Conservation (phyloP, 1,140 invertebrate genomes). For the Bombus confusus region DNA sequence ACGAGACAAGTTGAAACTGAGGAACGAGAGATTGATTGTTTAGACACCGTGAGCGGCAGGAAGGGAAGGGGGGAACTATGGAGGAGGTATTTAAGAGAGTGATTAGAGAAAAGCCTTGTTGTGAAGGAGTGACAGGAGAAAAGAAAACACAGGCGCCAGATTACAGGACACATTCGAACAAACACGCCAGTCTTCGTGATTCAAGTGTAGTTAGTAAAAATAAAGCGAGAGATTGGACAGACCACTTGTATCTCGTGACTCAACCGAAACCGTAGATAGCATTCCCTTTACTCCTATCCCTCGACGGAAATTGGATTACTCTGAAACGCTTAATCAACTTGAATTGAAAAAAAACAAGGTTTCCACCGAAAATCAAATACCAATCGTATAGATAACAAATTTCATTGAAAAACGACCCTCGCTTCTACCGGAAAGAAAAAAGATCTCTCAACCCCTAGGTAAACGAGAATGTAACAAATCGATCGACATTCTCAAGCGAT, state of each 20-base stretch:
- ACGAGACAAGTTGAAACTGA: background rate
- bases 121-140: conserved; percentile 27
- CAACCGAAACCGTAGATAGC: conserved; percentile 26
- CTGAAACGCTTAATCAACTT: background rate
- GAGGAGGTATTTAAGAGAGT: conserved; percentile 23
- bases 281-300: background rate
- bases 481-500: conserved; percentile 4
- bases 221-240: conserved; percentile 31
- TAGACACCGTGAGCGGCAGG: background rate
- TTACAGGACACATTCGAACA: conserved; percentile 37
- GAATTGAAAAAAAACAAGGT: background rate
- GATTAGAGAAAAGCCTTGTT: conserved; percentile 42
- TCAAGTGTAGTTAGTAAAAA: conserved; percentile 47
- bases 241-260: conserved; percentile 19
- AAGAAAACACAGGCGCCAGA: conserved; percentile 32
- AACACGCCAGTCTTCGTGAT: conserved; percentile 43
- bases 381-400: background rate
- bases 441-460: background rate
- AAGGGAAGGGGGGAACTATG: background rate
- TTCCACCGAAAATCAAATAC: background rate
- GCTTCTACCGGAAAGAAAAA: background rate
- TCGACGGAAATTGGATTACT: background rate
- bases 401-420: no score
- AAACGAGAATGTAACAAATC: background rate
- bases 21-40: conserved; percentile 13